phyloP scores from a whole-genome alignment of 2,888 invertebrate species.

The Encarsia formosa region DNA sequence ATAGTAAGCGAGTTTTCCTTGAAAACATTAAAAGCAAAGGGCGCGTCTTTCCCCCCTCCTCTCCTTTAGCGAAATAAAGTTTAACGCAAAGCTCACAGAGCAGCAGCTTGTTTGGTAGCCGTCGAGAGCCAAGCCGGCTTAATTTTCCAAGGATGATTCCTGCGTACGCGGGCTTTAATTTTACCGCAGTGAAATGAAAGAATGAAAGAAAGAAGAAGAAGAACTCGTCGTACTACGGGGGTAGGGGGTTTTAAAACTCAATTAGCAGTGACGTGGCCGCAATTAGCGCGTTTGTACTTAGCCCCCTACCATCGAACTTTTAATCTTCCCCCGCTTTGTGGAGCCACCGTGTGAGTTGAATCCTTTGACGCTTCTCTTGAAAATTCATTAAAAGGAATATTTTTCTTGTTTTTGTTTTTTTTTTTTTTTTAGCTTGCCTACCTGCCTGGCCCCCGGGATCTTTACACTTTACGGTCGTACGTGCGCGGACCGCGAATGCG shows the following conservation, averaged over 20 bases:
- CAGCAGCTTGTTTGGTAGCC: no score
- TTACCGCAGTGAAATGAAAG: no score
- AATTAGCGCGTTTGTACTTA: conserved; percentile 29
- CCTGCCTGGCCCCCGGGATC: not conserved
- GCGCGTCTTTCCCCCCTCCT: no score
- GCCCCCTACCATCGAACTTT: not conserved
- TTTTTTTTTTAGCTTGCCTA: not conserved
- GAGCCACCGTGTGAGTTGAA: no score
- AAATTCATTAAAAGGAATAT: conserved; percentile 14
- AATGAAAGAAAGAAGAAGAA: conserved; percentile 24
- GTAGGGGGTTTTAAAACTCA: conserved; percentile 21
- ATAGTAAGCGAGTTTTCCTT: no score
- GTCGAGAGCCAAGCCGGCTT: no score
- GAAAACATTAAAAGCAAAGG: no score
- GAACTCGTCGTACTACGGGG: not conserved
- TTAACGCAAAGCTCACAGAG: no score
- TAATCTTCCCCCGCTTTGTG: not conserved
- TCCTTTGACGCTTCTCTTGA: not conserved
- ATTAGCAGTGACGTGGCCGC: conserved; percentile 24
- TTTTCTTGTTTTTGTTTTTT: not conserved
- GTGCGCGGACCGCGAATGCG: not conserved
- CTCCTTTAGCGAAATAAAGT: no score
- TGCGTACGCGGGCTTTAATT: conserved; percentile 4
- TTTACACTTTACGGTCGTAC: conserved; percentile 1
- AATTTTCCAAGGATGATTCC: no score